Percentiles rank a stretch among this genome's conserved stretches.
These are phyloP conservation scores for Pharmacophagus antenor DNA, from an alignment of 2,888 invertebrate species.

Conservation along the genomic window DNA sequence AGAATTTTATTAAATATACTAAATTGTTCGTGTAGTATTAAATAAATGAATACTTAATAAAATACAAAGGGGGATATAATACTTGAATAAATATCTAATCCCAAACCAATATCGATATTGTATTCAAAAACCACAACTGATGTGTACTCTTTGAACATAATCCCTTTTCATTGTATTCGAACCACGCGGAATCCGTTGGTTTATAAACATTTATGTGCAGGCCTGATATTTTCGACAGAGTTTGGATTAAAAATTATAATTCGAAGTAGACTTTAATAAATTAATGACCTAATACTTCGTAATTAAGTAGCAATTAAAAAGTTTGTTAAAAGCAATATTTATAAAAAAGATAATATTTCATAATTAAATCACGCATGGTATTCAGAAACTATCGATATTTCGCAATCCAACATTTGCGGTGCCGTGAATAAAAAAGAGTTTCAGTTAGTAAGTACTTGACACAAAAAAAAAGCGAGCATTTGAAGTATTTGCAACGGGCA, in stretches of 20 bases:
- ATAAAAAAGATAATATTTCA: neutral
- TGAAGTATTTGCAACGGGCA: slow-evolving; percentile 23
- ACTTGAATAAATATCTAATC: slow-evolving; percentile 4
- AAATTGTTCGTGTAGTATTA: too few species aligned
- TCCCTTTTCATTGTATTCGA: slow-evolving; percentile 7
- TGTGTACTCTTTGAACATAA: slow-evolving; percentile 17
- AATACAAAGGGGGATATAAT: neutral
- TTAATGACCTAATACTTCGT: neutral
- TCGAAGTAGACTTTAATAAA: too few species aligned
- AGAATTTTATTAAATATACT: too few species aligned
- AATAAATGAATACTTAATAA: too few species aligned
- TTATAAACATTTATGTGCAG: too few species aligned
- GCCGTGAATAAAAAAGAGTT: slow-evolving; percentile 1
- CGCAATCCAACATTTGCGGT: neutral
- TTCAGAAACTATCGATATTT: neutral
- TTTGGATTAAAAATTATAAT: too few species aligned
- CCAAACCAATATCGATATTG: slow-evolving; percentile 15
- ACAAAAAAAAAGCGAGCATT: slow-evolving; percentile 19
- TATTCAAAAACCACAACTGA: slow-evolving; percentile 9
- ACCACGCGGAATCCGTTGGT: neutral
- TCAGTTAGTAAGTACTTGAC: slow-evolving; percentile 15
- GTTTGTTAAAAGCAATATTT: neutral
- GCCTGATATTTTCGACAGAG: too few species aligned
- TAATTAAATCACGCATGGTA: too few species aligned
- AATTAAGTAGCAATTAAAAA: neutral